A percentile compares a stretch with the other conserved stretches of the same genome.
Evolutionary conservation across 2,797 vertebrate species (phyloP).

Genomic region (Platalea minor): DNA sequence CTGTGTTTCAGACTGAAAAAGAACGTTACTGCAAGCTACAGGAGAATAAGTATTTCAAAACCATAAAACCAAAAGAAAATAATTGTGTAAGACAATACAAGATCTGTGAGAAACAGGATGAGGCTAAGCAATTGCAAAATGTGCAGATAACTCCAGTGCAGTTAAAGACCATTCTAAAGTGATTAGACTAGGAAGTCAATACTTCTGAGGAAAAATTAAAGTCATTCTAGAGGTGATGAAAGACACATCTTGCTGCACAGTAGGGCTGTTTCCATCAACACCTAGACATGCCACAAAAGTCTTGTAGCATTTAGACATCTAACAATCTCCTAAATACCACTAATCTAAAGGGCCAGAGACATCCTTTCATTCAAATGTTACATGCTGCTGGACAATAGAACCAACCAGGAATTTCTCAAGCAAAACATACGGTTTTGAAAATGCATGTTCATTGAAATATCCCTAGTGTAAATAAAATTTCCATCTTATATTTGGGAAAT

Average conservation of each 20-base stretch:
- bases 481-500: background rate
- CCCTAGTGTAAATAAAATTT: background rate
- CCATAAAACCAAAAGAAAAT: background rate
- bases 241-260: background rate
- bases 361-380: background rate
- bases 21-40: background rate
- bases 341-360: background rate
- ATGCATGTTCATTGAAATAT: background rate
- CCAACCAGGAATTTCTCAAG: background rate
- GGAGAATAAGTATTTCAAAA: background rate
- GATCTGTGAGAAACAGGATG: background rate
- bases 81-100: background rate
- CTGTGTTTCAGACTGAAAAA: background rate
- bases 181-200: background rate
- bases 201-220: background rate
- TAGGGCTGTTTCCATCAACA: background rate
- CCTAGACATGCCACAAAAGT: background rate
- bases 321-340: background rate
- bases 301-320: background rate
- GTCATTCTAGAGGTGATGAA: background rate
- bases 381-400: background rate
- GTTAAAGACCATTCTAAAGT: background rate
- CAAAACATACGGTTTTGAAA: background rate
- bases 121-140: background rate
- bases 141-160: background rate